Base-by-base conservation (phyloP, 2,888 invertebrate genomes). In the Nomada hirtipes region DNA sequence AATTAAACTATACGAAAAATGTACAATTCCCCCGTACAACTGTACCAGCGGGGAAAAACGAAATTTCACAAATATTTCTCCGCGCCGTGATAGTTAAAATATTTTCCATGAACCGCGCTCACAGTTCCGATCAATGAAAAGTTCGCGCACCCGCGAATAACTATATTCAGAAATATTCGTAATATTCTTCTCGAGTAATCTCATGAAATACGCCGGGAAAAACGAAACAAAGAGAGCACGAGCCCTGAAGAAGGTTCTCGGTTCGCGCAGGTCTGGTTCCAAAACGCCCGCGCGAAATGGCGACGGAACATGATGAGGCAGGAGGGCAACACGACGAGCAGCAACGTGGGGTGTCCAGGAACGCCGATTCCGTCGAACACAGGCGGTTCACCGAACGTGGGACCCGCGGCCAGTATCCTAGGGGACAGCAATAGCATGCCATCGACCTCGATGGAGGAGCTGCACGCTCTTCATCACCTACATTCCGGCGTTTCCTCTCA, bases 221-320 rank as follows among this genome's bases (percentile, higher is more conserved):
- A 2, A 15, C 23, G 15, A 11, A 44, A 29, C 15, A 15, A 47
- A 18, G 20, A 26, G n/a, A 11, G 20, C 52, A 20, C 20, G 20
- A 15, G 18, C 15, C 11, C 50, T 70, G 29, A 59, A 59, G 86
- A 20, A 90, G 15, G 11, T 64, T 77, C 78, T 64, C 61, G 78
- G 36, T 55, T 59, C 11, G 44, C 23, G 15, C 91, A 99, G 99
- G 99, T 99, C 1, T 99, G 99, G 99, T 99, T 99, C 94, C 99
- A 99, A 96, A 99, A 99, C 93, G 99, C 99, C 0, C 95, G 99
- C 70, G 99, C 99, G 53, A 99, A 99, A 95, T 99, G 98, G 97
- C 96, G 99, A 86, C 96, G 99, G 70, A 99, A 98, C 94, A 96
- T 98, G 93, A 97, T 98, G 97, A 95, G 98, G 68, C 98, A 98